Percentiles rank a stretch among this genome's conserved stretches.
These are phyloP conservation scores for Cecropterus lyciades DNA, from an alignment of 1,140 invertebrate species.

Conservation along the genomic window DNA sequence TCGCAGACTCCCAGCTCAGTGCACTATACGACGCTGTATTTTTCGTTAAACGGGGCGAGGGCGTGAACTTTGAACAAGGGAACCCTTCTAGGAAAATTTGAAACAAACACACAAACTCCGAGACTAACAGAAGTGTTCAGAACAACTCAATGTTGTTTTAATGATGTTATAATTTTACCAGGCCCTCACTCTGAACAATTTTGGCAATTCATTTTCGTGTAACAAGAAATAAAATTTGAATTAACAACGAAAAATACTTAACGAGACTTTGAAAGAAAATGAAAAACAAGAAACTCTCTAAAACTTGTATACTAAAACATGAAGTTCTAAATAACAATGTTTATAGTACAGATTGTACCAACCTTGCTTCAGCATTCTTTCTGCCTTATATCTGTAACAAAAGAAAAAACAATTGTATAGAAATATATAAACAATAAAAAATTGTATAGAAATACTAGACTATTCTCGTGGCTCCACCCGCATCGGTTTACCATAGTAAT, in stretches of 20 bases:
- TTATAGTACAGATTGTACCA: constrained; percentile 20
- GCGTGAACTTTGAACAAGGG: constrained; percentile 42
- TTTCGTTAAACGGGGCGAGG: neutral
- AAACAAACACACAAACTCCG: constrained; percentile 19
- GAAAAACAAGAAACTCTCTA: neutral
- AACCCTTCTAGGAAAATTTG: constrained; percentile 41
- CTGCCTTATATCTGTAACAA: constrained; percentile 66
- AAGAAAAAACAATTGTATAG: constrained; percentile 33
- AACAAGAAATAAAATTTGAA: constrained; percentile 7
- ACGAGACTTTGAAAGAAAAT: constrained; percentile 10
- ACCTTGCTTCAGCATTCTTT: constrained; percentile 69
- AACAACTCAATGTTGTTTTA: constrained; percentile 29
- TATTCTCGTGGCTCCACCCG: too few relatives aligned
- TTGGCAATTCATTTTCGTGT: neutral
- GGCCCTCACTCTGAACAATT: constrained; percentile 4
- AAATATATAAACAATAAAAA: too few relatives aligned
- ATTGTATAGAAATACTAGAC: too few relatives aligned
- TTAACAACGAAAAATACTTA: constrained; percentile 7
- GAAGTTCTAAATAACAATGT: neutral
- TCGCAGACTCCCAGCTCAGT: too few relatives aligned
- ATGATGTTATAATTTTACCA: constrained; percentile 24
- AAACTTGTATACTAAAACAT: neutral
- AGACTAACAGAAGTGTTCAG: constrained; percentile 23
- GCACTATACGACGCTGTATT: neutral
- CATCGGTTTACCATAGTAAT: too few relatives aligned